These are phyloP conservation scores for Spisula solida DNA, from an alignment of 2,888 invertebrate species.

Conservation along the genomic window DNA sequence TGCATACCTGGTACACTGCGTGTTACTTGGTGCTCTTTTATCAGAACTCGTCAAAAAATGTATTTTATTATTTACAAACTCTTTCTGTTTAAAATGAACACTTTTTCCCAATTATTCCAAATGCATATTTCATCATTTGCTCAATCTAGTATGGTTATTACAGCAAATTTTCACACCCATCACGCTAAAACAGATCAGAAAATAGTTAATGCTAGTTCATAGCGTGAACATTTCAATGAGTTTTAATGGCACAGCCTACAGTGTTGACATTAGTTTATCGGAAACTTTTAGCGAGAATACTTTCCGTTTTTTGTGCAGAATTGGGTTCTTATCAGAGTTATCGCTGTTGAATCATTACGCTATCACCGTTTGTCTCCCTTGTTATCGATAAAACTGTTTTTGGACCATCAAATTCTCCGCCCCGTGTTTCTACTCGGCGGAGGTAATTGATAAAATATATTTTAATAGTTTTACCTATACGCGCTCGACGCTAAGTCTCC, in stretches of 20 bases:
- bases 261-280: conserved; percentile 7
- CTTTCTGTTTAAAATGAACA: not conserved
- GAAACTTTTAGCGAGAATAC: not conserved
- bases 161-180: not conserved
- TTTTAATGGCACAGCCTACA: not conserved
- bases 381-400: conserved; percentile 56
- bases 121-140: not conserved
- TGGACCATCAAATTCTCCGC: conserved; percentile 50
- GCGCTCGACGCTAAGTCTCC: conserved; percentile 8
- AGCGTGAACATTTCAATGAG: not conserved
- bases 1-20: not conserved
- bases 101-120: not conserved
- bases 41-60: not conserved
- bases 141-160: not conserved
- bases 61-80: not conserved
- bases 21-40: not conserved
- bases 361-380: conserved; percentile 60
- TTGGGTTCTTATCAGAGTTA: conserved; percentile 37
- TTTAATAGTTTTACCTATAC: conserved; percentile 54
- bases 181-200: not conserved
- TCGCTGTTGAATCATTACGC: conserved; percentile 51
- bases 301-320: conserved; percentile 10
- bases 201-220: not conserved
- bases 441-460: conserved; percentile 53
- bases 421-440: not conserved